A percentile compares a stretch with the other conserved stretches of the same genome.
These are phyloP conservation scores for Drosophila lacertosa DNA, from an alignment of 1,140 invertebrate species.

Conservation along the genomic window DNA sequence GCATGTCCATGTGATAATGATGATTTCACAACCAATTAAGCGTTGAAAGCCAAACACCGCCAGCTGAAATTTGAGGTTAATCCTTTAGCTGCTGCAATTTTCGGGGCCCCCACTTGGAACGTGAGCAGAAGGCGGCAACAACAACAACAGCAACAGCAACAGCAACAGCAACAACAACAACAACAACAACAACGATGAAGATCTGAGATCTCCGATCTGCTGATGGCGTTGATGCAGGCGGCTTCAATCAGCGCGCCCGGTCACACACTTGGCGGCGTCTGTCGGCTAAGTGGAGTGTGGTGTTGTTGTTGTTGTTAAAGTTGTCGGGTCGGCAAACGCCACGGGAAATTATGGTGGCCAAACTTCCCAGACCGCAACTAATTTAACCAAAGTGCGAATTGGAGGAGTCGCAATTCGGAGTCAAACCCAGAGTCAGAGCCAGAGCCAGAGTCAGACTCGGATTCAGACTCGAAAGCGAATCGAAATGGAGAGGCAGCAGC, in stretches of 20 bases:
- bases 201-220: constrained; percentile 56
- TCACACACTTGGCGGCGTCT: constrained; percentile 72
- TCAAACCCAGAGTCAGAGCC: constrained; percentile 48
- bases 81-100: constrained; percentile 78
- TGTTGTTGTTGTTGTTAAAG: constrained; percentile 45
- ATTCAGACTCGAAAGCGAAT: constrained; percentile 65
- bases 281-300: constrained; percentile 56
- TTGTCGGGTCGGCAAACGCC: constrained; percentile 79
- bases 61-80: constrained; percentile 81
- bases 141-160: constrained; percentile 28
- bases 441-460: constrained; percentile 58
- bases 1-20: constrained; percentile 78
- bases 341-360: constrained; percentile 82
- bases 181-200: constrained; percentile 45
- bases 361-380: constrained; percentile 82
- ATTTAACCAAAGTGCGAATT: constrained; percentile 83
- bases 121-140: constrained; percentile 71
- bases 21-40: constrained; percentile 83
- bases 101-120: constrained; percentile 59
- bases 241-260: constrained; percentile 75
- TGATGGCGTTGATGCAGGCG: constrained; percentile 78
- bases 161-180: constrained; percentile 13
- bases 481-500: constrained; percentile 61
- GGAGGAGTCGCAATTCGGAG: constrained; percentile 76
- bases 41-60: constrained; percentile 82